phyloP scores from a whole-genome alignment of 1,140 invertebrate genomes.

The Zeugodacus cucurbitae region DNA sequence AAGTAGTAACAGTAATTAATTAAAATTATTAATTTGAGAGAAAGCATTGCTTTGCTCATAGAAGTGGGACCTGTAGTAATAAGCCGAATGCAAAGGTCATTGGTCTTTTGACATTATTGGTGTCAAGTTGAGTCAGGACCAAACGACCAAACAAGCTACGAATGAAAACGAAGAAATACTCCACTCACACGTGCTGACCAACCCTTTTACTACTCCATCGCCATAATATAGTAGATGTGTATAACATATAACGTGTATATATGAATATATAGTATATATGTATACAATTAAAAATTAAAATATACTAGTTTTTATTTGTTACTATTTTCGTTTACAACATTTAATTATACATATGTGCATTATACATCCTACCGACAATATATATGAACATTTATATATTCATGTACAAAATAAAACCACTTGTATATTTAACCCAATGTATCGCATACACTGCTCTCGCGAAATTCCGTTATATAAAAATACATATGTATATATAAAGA shows the following conservation, averaged over 20 bases:
- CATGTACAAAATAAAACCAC: not conserved
- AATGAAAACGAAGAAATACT: not conserved
- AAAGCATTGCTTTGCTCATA: not conserved
- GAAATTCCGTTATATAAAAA: not conserved
- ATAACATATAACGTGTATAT: too few relatives aligned
- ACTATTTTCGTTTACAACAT: not conserved
- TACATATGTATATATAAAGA: not conserved
- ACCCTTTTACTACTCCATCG: not conserved
- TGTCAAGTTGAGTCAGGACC: constrained; percentile 60
- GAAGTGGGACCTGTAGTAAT: not conserved
- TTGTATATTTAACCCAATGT: too few relatives aligned
- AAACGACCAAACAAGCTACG: not conserved
- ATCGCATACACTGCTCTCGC: not conserved
- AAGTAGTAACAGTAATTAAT: too few relatives aligned
- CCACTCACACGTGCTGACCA: not conserved
- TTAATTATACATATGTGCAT: not conserved
- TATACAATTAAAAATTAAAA: too few relatives aligned
- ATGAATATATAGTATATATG: too few relatives aligned
- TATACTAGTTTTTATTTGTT: not conserved
- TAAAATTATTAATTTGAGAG: too few relatives aligned
- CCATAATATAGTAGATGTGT: not conserved
- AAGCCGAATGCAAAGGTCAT: constrained; percentile 56
- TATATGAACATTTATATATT: not conserved
- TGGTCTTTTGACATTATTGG: constrained; percentile 66
- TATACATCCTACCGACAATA: not conserved